Base-by-base conservation (phyloP, 2,888 invertebrate genomes). In the Syritta pipiens region DNA sequence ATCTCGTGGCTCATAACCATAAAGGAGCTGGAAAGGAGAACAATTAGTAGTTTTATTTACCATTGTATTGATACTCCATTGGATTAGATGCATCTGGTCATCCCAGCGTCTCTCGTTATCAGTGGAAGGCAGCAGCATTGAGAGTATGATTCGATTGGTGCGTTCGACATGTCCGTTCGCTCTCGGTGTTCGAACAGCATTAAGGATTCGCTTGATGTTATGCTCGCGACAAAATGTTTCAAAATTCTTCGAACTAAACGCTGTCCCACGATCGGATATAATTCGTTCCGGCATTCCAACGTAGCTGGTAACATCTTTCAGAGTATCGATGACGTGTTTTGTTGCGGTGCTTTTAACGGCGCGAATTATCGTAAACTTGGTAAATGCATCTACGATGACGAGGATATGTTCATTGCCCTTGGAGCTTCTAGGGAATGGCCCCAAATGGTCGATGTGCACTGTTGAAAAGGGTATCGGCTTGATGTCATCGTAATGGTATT, bases 211-310 rank as follows among this genome's bases (percentile, higher is more conserved):
- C 40, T 82, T 57, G 4, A 85, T 82, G 4, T 72, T 60, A 22
- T 82, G 62, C 2, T 67, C 37, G 1, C 49, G 26, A 44, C 82
- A 82, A 57, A 81, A 83, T 9, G 37, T 44, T 42, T 81, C 49
- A 46, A 84, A 84, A 7, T 35, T 60, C 6, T 81, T 63, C 1
- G 83, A 81, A 0, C 82, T 83, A 60, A 76, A 84, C 1, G 83
- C 82, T 0, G 83, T 81, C 1, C 84, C 84, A 14, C 83, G 60
- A 65, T 85, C 84, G 14, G 76, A 81, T 20, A 85, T 74, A 1
- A 85, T 74, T 49, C 82, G 42, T n/a, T 51, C 59, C 42, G 84
- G 84, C 37, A 71, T 75, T 4, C 83, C 84, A 28, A 84, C 82
- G 71, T 82, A 79, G 14, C 51, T 46, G 10, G 48, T 53, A 5